Evolutionary conservation across 2,888 invertebrate genomes (phyloP).

Genomic region (Nysson spinosus): DNA sequence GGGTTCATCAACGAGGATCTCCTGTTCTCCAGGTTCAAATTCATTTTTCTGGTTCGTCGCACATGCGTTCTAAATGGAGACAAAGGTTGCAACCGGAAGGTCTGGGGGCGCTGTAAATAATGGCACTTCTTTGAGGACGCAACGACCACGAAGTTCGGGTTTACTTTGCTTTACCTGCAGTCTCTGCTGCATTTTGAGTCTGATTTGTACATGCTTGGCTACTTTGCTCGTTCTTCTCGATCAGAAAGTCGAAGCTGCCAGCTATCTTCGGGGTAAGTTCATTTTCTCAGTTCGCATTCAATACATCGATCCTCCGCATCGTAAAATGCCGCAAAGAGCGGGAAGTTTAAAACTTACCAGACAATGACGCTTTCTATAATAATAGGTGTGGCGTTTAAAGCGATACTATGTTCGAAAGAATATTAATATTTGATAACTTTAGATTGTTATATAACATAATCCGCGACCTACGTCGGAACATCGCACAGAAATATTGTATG

Average conservation of each 20-base stretch:
- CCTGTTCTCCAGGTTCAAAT: slow-evolving; percentile 8
- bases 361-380: too few relatives aligned
- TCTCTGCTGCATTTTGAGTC: slow-evolving; percentile 62
- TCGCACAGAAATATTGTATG: too few relatives aligned
- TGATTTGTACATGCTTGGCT: slow-evolving; percentile 64
- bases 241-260: slow-evolving; percentile 57
- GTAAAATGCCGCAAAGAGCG: neutral
- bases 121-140: slow-evolving; percentile 6
- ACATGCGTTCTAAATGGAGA: slow-evolving; percentile 30
- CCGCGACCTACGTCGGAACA: too few relatives aligned
- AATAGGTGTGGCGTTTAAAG: too few relatives aligned
- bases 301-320: too few relatives aligned
- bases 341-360: neutral
- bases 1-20: too few relatives aligned
- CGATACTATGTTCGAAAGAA: too few relatives aligned
- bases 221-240: slow-evolving; percentile 62
- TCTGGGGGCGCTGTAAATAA: slow-evolving; percentile 32
- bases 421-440: too few relatives aligned
- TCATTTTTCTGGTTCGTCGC: neutral
- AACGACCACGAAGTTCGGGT: slow-evolving; percentile 13
- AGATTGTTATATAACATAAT: too few relatives aligned
- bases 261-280: slow-evolving; percentile 34
- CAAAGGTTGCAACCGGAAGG: slow-evolving; percentile 15
- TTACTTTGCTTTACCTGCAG: slow-evolving; percentile 64
- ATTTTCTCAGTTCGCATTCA: too few relatives aligned